phyloP scores from a whole-genome alignment of 2,888 invertebrate species.

The Netelia virgata region DNA sequence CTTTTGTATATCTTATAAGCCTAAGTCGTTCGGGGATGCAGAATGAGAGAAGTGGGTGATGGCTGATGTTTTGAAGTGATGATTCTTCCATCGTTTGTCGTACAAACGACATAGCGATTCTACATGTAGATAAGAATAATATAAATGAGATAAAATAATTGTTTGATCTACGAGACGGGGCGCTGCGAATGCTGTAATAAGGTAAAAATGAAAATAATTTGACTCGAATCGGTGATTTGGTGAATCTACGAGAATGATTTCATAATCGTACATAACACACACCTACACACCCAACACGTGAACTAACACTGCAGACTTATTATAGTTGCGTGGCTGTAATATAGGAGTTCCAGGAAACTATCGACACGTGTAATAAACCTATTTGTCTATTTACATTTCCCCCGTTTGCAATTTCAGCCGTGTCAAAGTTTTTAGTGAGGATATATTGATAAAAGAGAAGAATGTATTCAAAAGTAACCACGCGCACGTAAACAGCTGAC shows the following conservation, averaged over 20 bases:
- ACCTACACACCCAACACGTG: conserved; percentile 5
- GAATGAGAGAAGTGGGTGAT: neutral
- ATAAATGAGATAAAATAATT: conserved; percentile 43
- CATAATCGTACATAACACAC: conserved; percentile 28
- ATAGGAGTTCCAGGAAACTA: conserved; percentile 74
- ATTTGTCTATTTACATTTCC: conserved; percentile 76
- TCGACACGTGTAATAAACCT: conserved; percentile 77
- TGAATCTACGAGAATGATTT: conserved; percentile 19
- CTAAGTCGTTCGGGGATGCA: conserved; percentile 10
- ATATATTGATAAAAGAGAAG: too few species aligned
- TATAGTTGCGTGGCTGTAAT: conserved; percentile 72
- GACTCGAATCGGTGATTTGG: conserved; percentile 6
- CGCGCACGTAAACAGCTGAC: too few species aligned
- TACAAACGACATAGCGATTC: conserved; percentile 55
- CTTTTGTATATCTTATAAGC: conserved; percentile 37
- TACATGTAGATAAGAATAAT: conserved; percentile 61
- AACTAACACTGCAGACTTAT: conserved; percentile 5
- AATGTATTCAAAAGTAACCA: too few species aligned
- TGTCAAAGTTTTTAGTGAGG: neutral
- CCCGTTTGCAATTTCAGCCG: neutral
- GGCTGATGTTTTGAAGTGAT: conserved; percentile 50
- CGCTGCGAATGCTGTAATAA: conserved; percentile 20
- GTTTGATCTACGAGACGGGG: conserved; percentile 31
- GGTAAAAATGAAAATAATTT: conserved; percentile 18
- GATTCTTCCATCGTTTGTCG: conserved; percentile 66